Percentiles rank a stretch among this genome's conserved stretches.
These are phyloP conservation scores for Oxyruncus cristatus DNA, from an alignment of 2,113 vertebrate species.

Conservation along the genomic window DNA sequence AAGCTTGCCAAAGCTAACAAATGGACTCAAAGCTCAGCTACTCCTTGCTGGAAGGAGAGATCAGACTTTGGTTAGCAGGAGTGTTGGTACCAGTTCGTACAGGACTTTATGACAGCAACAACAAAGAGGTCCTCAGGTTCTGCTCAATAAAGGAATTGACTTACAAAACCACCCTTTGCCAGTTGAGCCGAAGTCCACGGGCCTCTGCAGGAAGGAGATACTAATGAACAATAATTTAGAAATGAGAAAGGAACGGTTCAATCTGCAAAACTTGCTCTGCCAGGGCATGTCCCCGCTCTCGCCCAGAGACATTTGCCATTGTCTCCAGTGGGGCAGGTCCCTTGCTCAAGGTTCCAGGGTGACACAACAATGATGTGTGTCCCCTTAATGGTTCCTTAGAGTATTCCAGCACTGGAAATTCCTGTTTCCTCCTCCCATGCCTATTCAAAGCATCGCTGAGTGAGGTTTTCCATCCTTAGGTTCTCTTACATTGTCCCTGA, in stretches of 20 bases:
- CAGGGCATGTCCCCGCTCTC: neutral
- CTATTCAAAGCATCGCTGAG: neutral
- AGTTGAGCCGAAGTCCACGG: neutral
- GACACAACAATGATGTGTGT: neutral
- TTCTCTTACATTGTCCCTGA: neutral
- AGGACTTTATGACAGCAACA: neutral
- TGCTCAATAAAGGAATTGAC: neutral
- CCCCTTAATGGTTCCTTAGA: neutral
- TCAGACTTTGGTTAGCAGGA: neutral
- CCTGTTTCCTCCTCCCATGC: neutral
- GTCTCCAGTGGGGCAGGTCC: neutral
- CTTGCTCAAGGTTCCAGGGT: neutral
- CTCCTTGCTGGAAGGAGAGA: neutral
- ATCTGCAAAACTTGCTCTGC: neutral
- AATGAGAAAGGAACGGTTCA: neutral
- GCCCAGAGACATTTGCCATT: neutral
- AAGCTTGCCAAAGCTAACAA: conserved; percentile 2
- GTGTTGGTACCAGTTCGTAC: neutral
- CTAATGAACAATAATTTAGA: neutral
- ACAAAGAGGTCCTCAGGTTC: neutral
- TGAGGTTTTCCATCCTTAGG: neutral
- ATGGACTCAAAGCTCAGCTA: neutral
- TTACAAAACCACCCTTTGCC: neutral
- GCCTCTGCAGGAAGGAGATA: conserved; percentile 36
- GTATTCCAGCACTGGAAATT: neutral